phyloP scores from a whole-genome alignment of 2,797 vertebrate genomes.

The Miichthys miiuy region DNA sequence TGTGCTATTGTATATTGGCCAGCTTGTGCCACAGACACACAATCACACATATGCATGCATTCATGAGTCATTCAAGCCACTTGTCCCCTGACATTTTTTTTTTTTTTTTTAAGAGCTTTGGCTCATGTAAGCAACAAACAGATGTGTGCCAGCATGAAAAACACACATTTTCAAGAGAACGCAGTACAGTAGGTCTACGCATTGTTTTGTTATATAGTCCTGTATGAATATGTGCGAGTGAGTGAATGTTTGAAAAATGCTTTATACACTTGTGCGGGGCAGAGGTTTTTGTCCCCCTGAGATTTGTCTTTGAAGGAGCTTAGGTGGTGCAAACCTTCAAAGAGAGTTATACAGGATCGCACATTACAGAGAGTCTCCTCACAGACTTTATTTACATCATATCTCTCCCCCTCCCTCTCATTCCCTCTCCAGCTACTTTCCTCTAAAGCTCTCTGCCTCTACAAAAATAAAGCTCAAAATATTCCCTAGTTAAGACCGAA shows the following conservation, averaged over 20 bases:
- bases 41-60: not conserved
- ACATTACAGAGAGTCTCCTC: slow-evolving; percentile 68
- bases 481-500: slow-evolving; percentile 50
- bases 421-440: slow-evolving; percentile 50
- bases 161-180: slow-evolving; percentile 1
- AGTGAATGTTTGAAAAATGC: slow-evolving; percentile 15
- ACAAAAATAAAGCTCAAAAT: slow-evolving; percentile 51
- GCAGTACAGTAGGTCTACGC: not conserved
- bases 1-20: slow-evolving; percentile 6
- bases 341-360: slow-evolving; percentile 70
- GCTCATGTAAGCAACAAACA: not conserved
- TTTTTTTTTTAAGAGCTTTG: slow-evolving; percentile 5
- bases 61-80: slow-evolving; percentile 23
- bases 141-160: not conserved
- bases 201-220: slow-evolving; percentile 12
- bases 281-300: slow-evolving; percentile 53
- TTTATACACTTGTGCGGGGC: slow-evolving; percentile 52
- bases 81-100: slow-evolving; percentile 15
- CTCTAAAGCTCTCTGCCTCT: slow-evolving; percentile 56
- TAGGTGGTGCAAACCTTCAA: slow-evolving; percentile 75
- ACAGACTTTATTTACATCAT: slow-evolving; percentile 79
- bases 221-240: slow-evolving; percentile 17
- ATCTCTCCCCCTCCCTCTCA: slow-evolving; percentile 15
- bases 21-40: not conserved
- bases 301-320: slow-evolving; percentile 70